Evolutionary conservation across 1,140 invertebrate species (phyloP).

Genomic region (Rhynchophorus ferrugineus): DNA sequence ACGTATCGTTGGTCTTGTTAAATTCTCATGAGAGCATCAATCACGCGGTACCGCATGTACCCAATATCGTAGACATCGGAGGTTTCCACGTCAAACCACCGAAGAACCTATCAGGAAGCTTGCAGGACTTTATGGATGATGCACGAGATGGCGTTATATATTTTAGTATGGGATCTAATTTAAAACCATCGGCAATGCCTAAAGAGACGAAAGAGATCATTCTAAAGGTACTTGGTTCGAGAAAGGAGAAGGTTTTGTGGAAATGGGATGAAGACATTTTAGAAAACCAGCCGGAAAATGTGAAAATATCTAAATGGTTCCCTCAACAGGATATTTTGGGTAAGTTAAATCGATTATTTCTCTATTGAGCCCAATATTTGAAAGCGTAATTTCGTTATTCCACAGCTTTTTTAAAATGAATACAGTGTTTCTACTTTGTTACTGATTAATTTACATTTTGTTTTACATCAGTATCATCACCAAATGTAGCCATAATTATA

Average conservation of each 20-base stretch:
- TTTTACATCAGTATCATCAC: too few relatives aligned
- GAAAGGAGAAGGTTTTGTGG: constrained; percentile 51
- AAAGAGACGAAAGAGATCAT: constrained; percentile 44
- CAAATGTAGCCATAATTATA: too few relatives aligned
- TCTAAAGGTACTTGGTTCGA: constrained; percentile 43
- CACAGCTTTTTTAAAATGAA: too few relatives aligned
- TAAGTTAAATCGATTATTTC: too few relatives aligned
- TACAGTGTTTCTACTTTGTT: too few relatives aligned
- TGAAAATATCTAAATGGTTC: constrained; percentile 57
- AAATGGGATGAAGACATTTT: constrained; percentile 50
- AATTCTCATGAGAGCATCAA: constrained; percentile 51
- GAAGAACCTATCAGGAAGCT: constrained; percentile 40
- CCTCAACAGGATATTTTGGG: constrained; percentile 60
- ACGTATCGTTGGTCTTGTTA: constrained; percentile 45
- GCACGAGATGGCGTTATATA: constrained; percentile 47
- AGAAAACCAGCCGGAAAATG: constrained; percentile 49
- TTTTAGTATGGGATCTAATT: constrained; percentile 50
- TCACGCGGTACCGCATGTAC: constrained; percentile 46
- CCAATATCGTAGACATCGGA: constrained; percentile 47
- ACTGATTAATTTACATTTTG: too few relatives aligned
- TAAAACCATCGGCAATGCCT: constrained; percentile 34
- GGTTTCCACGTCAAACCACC: constrained; percentile 44
- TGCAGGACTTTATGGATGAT: constrained; percentile 43
- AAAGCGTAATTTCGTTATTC: too few relatives aligned
- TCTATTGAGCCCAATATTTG: too few relatives aligned